Base-by-base conservation (phyloP, 2,797 vertebrate genomes). In the Fistularia commersonii region DNA sequence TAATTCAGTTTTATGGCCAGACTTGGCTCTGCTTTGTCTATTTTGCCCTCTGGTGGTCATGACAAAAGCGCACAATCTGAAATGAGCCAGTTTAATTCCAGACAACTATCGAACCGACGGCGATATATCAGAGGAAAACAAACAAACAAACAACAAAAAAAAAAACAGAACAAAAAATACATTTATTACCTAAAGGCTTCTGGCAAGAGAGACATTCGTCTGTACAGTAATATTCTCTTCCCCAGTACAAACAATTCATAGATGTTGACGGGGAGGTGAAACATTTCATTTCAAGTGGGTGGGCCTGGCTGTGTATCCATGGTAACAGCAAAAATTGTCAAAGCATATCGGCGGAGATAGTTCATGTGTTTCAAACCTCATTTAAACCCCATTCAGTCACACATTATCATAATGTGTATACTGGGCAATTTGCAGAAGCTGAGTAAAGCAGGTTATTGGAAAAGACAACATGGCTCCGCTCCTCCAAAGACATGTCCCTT, bases 1-100 rank as follows among this genome's bases (percentile, higher is more conserved):
- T 49, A 3, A 34, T 31, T 58, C 38, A 48, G 31, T 41, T 51
- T 48, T 32, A 32, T 40, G 37, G 46, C 32, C 37, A 40, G 14
- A n/a, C 43, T 50, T 42, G 14, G 10, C 13, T 42, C n/a, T n/a
- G 23, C 57, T 70, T 66, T 57, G 64, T 62, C 38, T 50, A 46
- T 63, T 72, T 78, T 77, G 84, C 88, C 89, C 81, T 80, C 87
- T 86, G 73, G 86, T 83, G 88, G 86, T 46, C 45, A 39, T 48
- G 14, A 54, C 45, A 57, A 15, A 56, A 62, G 23, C 35, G 56
- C 48, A 46, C 53, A 59, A 14, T 31, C 43, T 42, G 34, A 6
- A 12, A n/a, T 6, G 8, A 54, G 43, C n/a, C 10, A 6, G 2
- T 15, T 44, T 51, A 8, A 34, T 57, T 43, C 3, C 46, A n/a